Percentiles rank a stretch among this genome's conserved stretches.
phyloP scores from a whole-genome alignment of 1,140 invertebrate species.

The Drosophila virilis region DNA sequence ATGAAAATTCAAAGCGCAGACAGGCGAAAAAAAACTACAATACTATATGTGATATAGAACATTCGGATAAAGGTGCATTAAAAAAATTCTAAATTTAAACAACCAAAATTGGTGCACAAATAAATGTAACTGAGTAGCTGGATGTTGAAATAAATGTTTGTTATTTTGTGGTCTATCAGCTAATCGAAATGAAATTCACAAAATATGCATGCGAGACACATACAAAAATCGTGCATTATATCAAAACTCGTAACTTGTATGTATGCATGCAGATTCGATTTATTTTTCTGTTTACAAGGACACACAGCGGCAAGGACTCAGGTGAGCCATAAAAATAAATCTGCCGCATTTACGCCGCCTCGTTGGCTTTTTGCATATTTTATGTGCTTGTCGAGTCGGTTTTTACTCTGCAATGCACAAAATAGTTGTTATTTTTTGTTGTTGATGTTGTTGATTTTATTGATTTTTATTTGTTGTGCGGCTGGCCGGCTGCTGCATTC shows the following conservation, averaged over 20 bases:
- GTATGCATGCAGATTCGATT: conserved; percentile 21
- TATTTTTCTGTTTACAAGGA: conserved; percentile 42
- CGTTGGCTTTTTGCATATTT: conserved; percentile 76
- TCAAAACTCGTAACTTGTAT: conserved; percentile 11
- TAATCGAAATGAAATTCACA: conserved; percentile 26
- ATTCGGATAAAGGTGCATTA: not conserved
- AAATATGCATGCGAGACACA: conserved; percentile 16
- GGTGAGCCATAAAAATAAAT: conserved; percentile 78
- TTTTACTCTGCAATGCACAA: conserved; percentile 52
- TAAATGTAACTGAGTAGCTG: conserved; percentile 1
- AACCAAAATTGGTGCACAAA: not conserved
- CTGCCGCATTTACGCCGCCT: conserved; percentile 75
- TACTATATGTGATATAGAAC: not conserved
- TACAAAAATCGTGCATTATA: conserved; percentile 21
- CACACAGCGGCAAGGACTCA: conserved; percentile 45
- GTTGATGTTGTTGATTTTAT: conserved; percentile 70
- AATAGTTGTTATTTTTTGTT: conserved; percentile 45
- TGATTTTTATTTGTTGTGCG: conserved; percentile 57
- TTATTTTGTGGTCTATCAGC: conserved; percentile 28
- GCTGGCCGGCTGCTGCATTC: conserved; percentile 44
- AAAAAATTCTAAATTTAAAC: not conserved
- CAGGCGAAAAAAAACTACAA: not conserved
- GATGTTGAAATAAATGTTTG: conserved; percentile 17
- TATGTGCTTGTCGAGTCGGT: conserved; percentile 61
- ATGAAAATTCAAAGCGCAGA: conserved; percentile 32